A percentile compares a stretch with the other conserved stretches of the same genome.
These are phyloP conservation scores for Polyommatus icarus DNA, from an alignment of 2,888 invertebrate species.

Conservation along the genomic window DNA sequence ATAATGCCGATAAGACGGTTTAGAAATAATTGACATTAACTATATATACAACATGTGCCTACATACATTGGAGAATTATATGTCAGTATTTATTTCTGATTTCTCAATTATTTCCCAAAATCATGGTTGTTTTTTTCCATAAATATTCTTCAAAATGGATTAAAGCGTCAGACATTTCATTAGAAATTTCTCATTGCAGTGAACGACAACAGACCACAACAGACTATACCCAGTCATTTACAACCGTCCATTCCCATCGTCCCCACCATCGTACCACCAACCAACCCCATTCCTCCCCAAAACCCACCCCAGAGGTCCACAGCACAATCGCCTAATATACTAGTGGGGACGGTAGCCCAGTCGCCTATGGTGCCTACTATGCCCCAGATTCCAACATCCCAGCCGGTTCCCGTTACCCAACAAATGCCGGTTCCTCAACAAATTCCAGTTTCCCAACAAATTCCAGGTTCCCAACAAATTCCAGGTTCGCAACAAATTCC, in stretches of 20 bases:
- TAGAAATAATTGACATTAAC: too few species aligned
- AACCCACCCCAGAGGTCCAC: slow-evolving; percentile 34
- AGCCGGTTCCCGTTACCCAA: neutral
- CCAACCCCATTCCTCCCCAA: slow-evolving; percentile 48
- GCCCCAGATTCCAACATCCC: slow-evolving; percentile 9
- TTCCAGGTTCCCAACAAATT: neutral
- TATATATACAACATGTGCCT: too few species aligned
- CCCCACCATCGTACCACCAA: slow-evolving; percentile 59
- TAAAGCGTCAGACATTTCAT: too few species aligned
- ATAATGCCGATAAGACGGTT: too few species aligned
- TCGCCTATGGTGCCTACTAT: slow-evolving; percentile 47
- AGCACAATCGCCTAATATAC: slow-evolving; percentile 40
- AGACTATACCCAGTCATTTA: slow-evolving; percentile 54
- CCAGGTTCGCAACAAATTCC: neutral
- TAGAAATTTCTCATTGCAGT: slow-evolving; percentile 49
- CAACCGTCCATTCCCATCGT: slow-evolving; percentile 55
- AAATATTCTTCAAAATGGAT: too few species aligned
- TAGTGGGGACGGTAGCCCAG: slow-evolving; percentile 43
- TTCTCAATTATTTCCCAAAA: too few species aligned
- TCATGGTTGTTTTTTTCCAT: too few species aligned
- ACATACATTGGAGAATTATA: too few species aligned
- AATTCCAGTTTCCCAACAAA: neutral
- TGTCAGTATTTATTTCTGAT: too few species aligned
- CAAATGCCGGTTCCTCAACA: neutral
- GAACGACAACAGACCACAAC: slow-evolving; percentile 56